Evolutionary conservation across 2,113 vertebrate species (phyloP).

Genomic region (Ammodytes marinus): DNA sequence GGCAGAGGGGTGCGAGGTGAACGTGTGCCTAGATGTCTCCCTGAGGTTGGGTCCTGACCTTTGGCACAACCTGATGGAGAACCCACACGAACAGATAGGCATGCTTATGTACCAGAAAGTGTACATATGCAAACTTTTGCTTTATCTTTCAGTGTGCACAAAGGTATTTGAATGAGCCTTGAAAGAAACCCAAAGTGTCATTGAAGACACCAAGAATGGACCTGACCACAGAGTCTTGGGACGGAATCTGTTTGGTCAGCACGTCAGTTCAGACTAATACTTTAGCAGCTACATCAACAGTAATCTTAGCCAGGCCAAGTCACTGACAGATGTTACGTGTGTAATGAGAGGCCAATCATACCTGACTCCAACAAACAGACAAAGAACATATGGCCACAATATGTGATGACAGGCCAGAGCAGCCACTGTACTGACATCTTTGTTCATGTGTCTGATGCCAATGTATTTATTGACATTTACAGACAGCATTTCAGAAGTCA

Average conservation of each 20-base stretch:
- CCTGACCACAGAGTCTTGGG: conserved; percentile 5
- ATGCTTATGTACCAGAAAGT: background rate
- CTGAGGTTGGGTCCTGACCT: conserved; percentile 64
- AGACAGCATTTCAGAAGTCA: background rate
- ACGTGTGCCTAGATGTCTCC: conserved; percentile 70
- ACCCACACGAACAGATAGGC: conserved; percentile 34
- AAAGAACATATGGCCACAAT: conserved; percentile 42
- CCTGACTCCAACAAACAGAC: conserved; percentile 48
- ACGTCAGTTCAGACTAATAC: conserved; percentile 45
- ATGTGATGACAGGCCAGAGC: conserved; percentile 46
- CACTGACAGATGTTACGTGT: conserved; percentile 56
- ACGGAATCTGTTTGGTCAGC: conserved; percentile 12
- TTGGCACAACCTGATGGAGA: conserved; percentile 49
- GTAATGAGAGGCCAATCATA: conserved; percentile 49
- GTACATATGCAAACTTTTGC: background rate
- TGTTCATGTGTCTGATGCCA: background rate
- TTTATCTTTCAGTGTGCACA: background rate
- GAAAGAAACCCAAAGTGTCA: conserved; percentile 6
- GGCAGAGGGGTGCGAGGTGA: conserved; percentile 44
- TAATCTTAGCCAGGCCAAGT: conserved; percentile 34
- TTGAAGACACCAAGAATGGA: background rate
- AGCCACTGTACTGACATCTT: conserved; percentile 5
- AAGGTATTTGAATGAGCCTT: conserved; percentile 10
- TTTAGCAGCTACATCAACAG: conserved; percentile 62
- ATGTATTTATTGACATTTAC: background rate